Percentiles rank a stretch among this genome's conserved stretches.
These are phyloP conservation scores for Epinephelus lanceolatus DNA, from an alignment of 2,113 vertebrate genomes.

Conservation along the genomic window DNA sequence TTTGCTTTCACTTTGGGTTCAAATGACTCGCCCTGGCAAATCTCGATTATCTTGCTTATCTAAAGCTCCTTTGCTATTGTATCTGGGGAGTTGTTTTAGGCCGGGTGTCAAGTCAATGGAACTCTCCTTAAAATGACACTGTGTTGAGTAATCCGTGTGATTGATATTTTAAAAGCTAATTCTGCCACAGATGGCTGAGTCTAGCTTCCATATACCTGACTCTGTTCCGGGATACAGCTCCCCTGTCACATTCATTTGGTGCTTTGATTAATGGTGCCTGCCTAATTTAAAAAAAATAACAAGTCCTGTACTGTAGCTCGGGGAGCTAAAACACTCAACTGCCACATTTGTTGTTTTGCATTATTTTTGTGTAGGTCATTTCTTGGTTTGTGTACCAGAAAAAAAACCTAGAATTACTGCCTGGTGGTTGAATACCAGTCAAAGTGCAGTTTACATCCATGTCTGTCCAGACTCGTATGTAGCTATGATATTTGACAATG, in stretches of 20 bases:
- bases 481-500: too few species aligned
- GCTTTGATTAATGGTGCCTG: constrained; percentile 43
- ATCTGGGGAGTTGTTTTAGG: constrained; percentile 41
- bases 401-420: too few species aligned
- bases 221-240: constrained; percentile 19
- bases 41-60: constrained; percentile 35
- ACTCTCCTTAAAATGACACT: background rate
- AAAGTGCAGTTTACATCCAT: too few species aligned
- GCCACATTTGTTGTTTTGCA: background rate
- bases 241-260: constrained; percentile 20
- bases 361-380: background rate
- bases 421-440: too few species aligned
- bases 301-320: background rate
- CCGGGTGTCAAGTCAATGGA: constrained; percentile 9
- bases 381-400: constrained; percentile 3
- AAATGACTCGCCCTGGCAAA: constrained; percentile 35
- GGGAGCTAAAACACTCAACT: background rate
- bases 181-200: constrained; percentile 40
- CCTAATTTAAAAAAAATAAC: background rate
- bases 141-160: constrained; percentile 37
- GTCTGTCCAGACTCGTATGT: too few species aligned
- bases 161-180: constrained; percentile 63
- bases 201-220: background rate
- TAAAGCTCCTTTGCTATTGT: constrained; percentile 9
- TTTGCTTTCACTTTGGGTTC: constrained; percentile 68